Percentiles rank a stretch among this genome's conserved stretches.
phyloP scores from a whole-genome alignment of 2,797 vertebrate genomes.

The Arnoldichthys spilopterus region DNA sequence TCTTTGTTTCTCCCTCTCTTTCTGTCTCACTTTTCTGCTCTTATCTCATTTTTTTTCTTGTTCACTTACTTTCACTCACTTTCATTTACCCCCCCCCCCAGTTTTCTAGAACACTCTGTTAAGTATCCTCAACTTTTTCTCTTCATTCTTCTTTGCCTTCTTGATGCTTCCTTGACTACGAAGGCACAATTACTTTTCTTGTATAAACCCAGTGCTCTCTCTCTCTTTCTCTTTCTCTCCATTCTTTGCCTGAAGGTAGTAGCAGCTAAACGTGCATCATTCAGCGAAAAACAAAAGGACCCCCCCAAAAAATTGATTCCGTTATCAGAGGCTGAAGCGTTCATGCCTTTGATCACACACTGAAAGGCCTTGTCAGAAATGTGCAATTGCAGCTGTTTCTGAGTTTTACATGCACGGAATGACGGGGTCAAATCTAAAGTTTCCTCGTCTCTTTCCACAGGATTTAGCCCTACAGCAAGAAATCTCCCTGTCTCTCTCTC shows the following conservation, averaged over 20 bases:
- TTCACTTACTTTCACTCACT: no score
- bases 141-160: slow-evolving; percentile 54
- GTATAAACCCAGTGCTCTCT: not conserved
- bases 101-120: no score
- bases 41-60: not conserved
- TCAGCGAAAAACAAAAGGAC: slow-evolving; percentile 88
- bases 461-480: slow-evolving; percentile 42
- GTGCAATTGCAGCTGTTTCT: slow-evolving; percentile 82
- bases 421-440: slow-evolving; percentile 76
- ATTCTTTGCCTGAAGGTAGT: slow-evolving; percentile 84
- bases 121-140: not conserved
- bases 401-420: slow-evolving; percentile 83
- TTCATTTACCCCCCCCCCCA: no score
- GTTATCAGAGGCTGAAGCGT: slow-evolving; percentile 77
- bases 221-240: slow-evolving; percentile 53
- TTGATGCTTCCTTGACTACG: not conserved
- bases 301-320: slow-evolving; percentile 78
- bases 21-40: no score
- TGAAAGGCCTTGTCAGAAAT: slow-evolving; percentile 84
- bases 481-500: not conserved
- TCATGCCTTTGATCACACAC: slow-evolving; percentile 73
- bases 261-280: slow-evolving; percentile 87
- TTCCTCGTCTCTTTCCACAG: slow-evolving; percentile 60
- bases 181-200: not conserved
- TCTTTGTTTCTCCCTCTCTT: not conserved